Percentiles rank a stretch among this genome's conserved stretches.
phyloP scores from a whole-genome alignment of 2,113 vertebrate species.

The Herpetotheres cachinnans region DNA sequence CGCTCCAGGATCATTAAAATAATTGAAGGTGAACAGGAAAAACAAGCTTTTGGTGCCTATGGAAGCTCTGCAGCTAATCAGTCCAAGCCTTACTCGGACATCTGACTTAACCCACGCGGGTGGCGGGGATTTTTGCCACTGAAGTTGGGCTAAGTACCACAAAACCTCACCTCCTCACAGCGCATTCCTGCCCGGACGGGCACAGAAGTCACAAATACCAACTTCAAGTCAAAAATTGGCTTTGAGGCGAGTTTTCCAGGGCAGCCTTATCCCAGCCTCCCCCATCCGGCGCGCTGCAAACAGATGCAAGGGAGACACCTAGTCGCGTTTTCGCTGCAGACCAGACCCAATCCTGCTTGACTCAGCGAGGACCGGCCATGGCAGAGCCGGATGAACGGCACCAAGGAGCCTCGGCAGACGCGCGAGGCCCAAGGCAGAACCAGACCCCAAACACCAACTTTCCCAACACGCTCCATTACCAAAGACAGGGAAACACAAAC shows the following conservation, averaged over 20 bases:
- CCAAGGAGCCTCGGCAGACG: not conserved
- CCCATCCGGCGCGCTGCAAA: accelerated
- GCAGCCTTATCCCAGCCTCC: not conserved
- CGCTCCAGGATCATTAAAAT: not conserved
- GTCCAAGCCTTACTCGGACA: not conserved
- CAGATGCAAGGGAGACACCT: not conserved
- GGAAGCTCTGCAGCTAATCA: not conserved
- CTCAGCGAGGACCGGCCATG: not conserved
- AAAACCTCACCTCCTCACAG: not conserved
- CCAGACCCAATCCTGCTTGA: not conserved
- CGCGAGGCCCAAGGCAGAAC: not conserved
- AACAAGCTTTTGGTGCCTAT: not conserved
- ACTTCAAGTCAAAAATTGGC: not conserved
- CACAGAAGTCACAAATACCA: not conserved
- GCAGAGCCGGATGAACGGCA: not conserved
- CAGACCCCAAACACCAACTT: not conserved
- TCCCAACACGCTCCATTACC: not conserved
- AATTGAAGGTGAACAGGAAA: not conserved
- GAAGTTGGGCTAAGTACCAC: too few relatives aligned
- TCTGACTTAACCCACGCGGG: not conserved
- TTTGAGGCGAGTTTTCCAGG: not conserved
- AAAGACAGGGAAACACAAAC: not conserved
- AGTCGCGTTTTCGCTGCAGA: not conserved
- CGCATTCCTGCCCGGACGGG: not conserved
- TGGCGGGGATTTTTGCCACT: not conserved